phyloP scores from a whole-genome alignment of 2,888 invertebrate genomes.

The Calephelis perditalis region DNA sequence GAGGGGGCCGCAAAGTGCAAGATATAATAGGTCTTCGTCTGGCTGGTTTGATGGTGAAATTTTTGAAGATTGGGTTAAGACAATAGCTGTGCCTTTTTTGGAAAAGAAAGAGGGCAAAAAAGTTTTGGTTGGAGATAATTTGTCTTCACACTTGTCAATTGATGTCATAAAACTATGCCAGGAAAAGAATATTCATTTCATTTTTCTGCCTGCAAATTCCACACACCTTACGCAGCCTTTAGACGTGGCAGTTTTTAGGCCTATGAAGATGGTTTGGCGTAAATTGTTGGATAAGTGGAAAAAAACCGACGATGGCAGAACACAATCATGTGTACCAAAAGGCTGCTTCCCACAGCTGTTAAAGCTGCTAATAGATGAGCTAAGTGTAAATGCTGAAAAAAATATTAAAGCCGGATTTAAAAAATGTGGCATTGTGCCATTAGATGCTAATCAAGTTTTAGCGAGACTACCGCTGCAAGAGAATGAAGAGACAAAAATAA shows the following conservation, averaged over 20 bases:
- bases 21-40: conserved; percentile 36
- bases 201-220: conserved; percentile 3
- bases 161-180: neutral
- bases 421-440: neutral
- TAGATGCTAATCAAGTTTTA: conserved; percentile 1
- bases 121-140: conserved; percentile 1
- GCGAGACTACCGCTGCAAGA: neutral
- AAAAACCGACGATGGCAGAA: conserved; percentile 22
- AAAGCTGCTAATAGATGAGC: conserved; percentile 22
- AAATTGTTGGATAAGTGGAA: conserved; percentile 26
- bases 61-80: conserved; percentile 14
- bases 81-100: neutral
- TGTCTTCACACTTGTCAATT: conserved; percentile 1
- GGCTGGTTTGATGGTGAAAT: conserved; percentile 40
- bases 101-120: conserved; percentile 4
- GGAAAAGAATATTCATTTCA: conserved; percentile 1
- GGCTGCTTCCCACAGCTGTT: conserved; percentile 27
- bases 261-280: conserved; percentile 27
- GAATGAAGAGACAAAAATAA: neutral
- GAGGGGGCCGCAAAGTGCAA: conserved; percentile 40
- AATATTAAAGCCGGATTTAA: neutral
- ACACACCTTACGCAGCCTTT: conserved; percentile 3
- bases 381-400: neutral
- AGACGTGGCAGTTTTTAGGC: conserved; percentile 21
- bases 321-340: conserved; percentile 25